Evolutionary conservation across 2,113 vertebrate genomes (phyloP).

Genomic region (Crocuta crocuta): DNA sequence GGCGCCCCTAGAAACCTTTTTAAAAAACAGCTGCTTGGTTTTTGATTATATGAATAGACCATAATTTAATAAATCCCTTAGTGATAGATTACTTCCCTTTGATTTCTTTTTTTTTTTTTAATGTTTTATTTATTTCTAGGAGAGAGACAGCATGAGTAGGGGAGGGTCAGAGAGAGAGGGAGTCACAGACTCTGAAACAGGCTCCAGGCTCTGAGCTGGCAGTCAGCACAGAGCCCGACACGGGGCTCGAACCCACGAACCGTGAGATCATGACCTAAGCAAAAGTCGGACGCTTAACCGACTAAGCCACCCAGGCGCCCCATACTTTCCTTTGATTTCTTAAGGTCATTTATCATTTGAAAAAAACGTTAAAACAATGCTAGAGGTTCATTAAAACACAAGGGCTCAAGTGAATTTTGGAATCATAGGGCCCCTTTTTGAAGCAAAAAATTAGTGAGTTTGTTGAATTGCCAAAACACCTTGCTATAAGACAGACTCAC

Average conservation of each 20-base stretch:
- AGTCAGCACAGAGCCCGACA: too few relatives aligned
- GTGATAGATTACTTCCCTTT: neutral
- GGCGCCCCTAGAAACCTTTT: too few relatives aligned
- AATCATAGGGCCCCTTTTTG: neutral
- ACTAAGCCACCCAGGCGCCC: too few relatives aligned
- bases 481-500: neutral
- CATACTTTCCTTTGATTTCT: neutral
- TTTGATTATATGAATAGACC: slow-evolving; percentile 19
- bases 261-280: too few relatives aligned
- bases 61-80: neutral
- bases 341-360: slow-evolving; percentile 41
- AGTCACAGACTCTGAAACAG: too few relatives aligned
- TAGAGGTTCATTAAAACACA: neutral
- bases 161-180: too few relatives aligned
- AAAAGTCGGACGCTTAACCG: too few relatives aligned
- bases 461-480: neutral
- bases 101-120: neutral
- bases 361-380: neutral
- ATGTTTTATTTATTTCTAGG: too few relatives aligned
- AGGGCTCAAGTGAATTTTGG: neutral
- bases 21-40: neutral
- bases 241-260: too few relatives aligned
- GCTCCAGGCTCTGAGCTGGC: too few relatives aligned
- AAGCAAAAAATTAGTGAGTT: neutral
- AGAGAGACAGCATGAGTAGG: too few relatives aligned